Base-by-base conservation (phyloP, 2,888 invertebrate species). In the Entomobrya proxima region DNA sequence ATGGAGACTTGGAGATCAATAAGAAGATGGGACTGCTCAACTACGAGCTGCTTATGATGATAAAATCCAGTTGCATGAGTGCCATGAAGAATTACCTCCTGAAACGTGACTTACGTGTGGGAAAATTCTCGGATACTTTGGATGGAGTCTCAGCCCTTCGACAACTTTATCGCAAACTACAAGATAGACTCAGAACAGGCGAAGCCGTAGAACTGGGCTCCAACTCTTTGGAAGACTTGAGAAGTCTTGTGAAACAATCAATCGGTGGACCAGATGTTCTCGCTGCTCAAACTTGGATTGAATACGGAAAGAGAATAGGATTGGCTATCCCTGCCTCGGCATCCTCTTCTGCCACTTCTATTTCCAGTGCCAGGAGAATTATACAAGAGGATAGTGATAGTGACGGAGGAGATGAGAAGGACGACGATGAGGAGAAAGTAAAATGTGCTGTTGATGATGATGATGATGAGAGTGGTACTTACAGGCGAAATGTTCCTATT, bases 41-140 rank as follows among this genome's bases (percentile, higher is more conserved):
- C 44, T 86, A 86, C 55, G 86, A 88, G 52, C 78, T 89, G 7
- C 64, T 89, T 15, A 86, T 82, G 83, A 89, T 89, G 88, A 81
- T 89, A 37, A 88, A 88, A 58, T 74, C 77, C 7, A 88, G 87
- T 58, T 89, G 88, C 76, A 78, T 81, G 58, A 86, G 84, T 84
- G 88, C 88, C 13, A 84, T 88, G 78, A 85, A 88, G 79, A 89
- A 89, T 79, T 86, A 88, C 74, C 85, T 89, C 13, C 47, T 87
- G 13, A 88, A 88, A 79, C 86, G 88, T 37, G 88, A 89, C 69
- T 67, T 89, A 6, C 83, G 88, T 37, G 85, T 89, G 40, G 88
- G 89, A 11, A 88, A 83, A 76, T 88, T 88, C 47, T 80, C 72
- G 0, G 88, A 88, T 50, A 88, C 88, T 18, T 64, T 86, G 32